Percentiles rank a stretch among this genome's conserved stretches.
Conservation (phyloP, 1,140 invertebrate genomes). For the Parapsyche elsis region DNA sequence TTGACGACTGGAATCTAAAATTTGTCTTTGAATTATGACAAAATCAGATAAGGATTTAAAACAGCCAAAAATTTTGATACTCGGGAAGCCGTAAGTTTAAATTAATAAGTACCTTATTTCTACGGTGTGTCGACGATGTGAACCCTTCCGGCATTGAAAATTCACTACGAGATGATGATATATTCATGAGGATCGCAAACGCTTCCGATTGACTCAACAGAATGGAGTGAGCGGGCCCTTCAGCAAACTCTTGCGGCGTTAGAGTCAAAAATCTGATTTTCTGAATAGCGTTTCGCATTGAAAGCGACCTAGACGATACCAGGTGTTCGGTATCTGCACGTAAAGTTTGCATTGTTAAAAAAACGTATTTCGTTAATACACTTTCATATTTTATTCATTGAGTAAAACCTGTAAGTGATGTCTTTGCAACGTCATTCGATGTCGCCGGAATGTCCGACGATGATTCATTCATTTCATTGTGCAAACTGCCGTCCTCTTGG, state of each 20-base stretch:
- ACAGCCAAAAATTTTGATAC: neutral
- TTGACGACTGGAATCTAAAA: neutral
- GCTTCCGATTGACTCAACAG: slow-evolving; percentile 80
- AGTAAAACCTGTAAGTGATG: too few species aligned
- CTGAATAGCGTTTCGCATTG: slow-evolving; percentile 70
- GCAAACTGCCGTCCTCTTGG: neutral
- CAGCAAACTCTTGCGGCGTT: slow-evolving; percentile 82
- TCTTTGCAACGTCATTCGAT: neutral
- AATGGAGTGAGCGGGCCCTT: slow-evolving; percentile 77
- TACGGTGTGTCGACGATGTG: slow-evolving; percentile 64
- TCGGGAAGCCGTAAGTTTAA: neutral
- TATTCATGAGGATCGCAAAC: slow-evolving; percentile 85
- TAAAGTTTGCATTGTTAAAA: too few species aligned
- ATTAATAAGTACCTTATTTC: slow-evolving; percentile 35
- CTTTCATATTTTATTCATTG: too few species aligned
- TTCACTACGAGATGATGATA: slow-evolving; percentile 73
- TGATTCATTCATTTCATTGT: neutral
- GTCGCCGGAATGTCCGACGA: neutral
- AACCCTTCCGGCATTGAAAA: slow-evolving; percentile 78
- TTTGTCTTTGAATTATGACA: neutral
- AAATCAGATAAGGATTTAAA: neutral
- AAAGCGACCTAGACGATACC: neutral
- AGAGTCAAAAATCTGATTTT: slow-evolving; percentile 82
- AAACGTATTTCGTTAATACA: too few species aligned
- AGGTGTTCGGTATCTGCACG: neutral